phyloP scores from a whole-genome alignment of 2,888 invertebrate genomes.

The Melitaea athalia region DNA sequence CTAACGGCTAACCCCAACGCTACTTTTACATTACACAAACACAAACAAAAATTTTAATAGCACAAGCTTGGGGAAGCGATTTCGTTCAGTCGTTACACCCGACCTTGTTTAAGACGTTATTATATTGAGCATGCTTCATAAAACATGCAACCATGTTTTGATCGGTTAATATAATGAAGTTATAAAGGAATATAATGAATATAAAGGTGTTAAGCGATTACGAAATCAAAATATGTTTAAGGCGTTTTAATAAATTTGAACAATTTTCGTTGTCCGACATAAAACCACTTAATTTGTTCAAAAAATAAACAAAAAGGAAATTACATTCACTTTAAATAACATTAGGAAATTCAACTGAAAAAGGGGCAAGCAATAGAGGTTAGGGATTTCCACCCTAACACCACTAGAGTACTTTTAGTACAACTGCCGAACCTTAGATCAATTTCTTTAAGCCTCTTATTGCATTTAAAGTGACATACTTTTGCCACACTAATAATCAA shows the following conservation, averaged over 20 bases:
- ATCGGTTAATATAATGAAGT: conserved; percentile 48
- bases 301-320: not conserved
- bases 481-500: not conserved
- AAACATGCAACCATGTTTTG: conserved; percentile 49
- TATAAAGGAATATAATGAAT: too few species aligned
- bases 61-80: conserved; percentile 36
- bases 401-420: conserved; percentile 45
- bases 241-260: not conserved
- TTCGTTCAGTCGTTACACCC: conserved; percentile 41
- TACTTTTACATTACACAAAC: conserved; percentile 30
- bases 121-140: conserved; percentile 39
- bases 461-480: conserved; percentile 21
- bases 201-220: not conserved
- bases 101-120: conserved; percentile 43
- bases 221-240: not conserved
- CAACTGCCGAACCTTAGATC: conserved; percentile 53
- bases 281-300: not conserved
- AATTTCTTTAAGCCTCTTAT: conserved; percentile 45
- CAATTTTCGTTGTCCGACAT: not conserved
- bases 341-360: conserved; percentile 55
- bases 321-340: conserved; percentile 2
- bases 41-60: conserved; percentile 37
- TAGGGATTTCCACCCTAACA: conserved; percentile 55
- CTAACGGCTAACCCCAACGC: conserved; percentile 42
- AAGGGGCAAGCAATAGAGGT: conserved; percentile 50